Evolutionary conservation across 1,140 invertebrate species (phyloP).

Genomic region (Drosophila aff.): DNA sequence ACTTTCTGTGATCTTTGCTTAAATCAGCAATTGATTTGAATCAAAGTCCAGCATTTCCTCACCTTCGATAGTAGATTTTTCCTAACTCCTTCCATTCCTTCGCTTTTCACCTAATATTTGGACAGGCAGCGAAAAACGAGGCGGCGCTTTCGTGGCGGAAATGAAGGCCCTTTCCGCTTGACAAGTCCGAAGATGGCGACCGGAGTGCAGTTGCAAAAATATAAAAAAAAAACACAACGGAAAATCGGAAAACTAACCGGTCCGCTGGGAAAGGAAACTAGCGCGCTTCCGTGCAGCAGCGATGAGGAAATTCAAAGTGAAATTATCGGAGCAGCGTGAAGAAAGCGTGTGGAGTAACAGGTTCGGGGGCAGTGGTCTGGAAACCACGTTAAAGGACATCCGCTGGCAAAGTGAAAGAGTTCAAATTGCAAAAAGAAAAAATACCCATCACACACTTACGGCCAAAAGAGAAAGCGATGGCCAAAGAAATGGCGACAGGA

Average conservation of each 20-base stretch:
- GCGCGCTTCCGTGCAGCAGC: constrained; percentile 63
- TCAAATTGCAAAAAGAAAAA: constrained; percentile 54
- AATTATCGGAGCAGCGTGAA: constrained; percentile 77
- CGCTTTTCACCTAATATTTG: constrained; percentile 2
- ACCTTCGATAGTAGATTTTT: neutral
- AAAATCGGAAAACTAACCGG: constrained; percentile 36
- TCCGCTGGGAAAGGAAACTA: constrained; percentile 54
- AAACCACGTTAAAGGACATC: constrained; percentile 83
- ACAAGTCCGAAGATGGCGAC: constrained; percentile 69
- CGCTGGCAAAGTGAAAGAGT: constrained; percentile 77
- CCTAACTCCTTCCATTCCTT: neutral
- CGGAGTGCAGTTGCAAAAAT: constrained; percentile 21
- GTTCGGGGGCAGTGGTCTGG: constrained; percentile 55
- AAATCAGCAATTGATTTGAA: neutral
- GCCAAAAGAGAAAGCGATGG: constrained; percentile 43
- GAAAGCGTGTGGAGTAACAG: constrained; percentile 60
- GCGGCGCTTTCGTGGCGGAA: constrained; percentile 63
- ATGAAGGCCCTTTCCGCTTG: constrained; percentile 79
- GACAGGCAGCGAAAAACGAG: constrained; percentile 20
- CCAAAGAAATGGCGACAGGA: constrained; percentile 77
- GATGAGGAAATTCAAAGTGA: constrained; percentile 78
- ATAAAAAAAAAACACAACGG: constrained; percentile 16
- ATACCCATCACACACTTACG: constrained; percentile 29
- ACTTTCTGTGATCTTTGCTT: neutral
- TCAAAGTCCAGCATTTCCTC: neutral